phyloP scores from a whole-genome alignment of 2,888 invertebrate genomes.

The Silvanus unidentatus region DNA sequence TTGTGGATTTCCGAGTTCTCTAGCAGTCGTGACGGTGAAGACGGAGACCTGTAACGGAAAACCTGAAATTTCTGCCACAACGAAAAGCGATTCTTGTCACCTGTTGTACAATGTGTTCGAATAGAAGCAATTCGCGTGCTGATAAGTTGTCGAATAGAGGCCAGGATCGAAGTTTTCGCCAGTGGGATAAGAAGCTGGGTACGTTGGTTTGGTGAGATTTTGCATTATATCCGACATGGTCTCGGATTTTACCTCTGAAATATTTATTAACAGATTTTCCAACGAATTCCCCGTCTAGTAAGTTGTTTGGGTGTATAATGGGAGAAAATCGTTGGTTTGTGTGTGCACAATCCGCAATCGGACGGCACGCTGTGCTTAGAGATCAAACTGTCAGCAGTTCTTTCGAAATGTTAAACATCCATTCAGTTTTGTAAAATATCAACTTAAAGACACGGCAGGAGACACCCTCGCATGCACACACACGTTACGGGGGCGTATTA shows the following conservation, averaged over 20 bases:
- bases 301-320: background rate
- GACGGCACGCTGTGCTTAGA: constrained; percentile 34
- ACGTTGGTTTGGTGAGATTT: constrained; percentile 36
- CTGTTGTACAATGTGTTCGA: constrained; percentile 36
- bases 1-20: background rate
- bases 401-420: constrained; percentile 35
- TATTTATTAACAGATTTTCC: background rate
- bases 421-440: constrained; percentile 37
- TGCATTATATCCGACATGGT: constrained; percentile 35
- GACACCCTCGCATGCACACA: constrained; percentile 19
- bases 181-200: constrained; percentile 23
- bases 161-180: constrained; percentile 38
- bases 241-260: constrained; percentile 38
- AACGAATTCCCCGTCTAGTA: no score
- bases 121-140: constrained; percentile 40
- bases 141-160: constrained; percentile 36
- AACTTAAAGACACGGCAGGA: constrained; percentile 31
- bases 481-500: constrained; percentile 2
- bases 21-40: constrained; percentile 7
- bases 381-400: constrained; percentile 37
- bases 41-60: constrained; percentile 8
- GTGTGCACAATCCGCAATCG: constrained; percentile 30
- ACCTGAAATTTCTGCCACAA: background rate
- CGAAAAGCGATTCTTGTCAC: constrained; percentile 17
- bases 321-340: constrained; percentile 17